Percentiles rank a stretch among this genome's conserved stretches.
These are phyloP conservation scores for Mus musculus DNA, from an alignment of 2,113 vertebrate species.

Conservation along the genomic window GRCm39 chr9:79711001-79711500, in stretches of 20 bases:
- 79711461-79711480: conserved; percentile 39
- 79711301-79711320: background rate
- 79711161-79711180: background rate
- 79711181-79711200: conserved; percentile 50
- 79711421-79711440: background rate
- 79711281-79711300: background rate
- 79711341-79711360: background rate
- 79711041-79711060: conserved; percentile 47
- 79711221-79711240: background rate
- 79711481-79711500: background rate
- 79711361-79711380: no score
- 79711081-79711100: background rate
- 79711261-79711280: background rate
- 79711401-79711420: background rate
- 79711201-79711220: background rate
- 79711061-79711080: conserved; percentile 32
- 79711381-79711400: no score
- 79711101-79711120: conserved; percentile 47
- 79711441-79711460: background rate
- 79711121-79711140: conserved; percentile 61
- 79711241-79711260: background rate
- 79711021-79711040: background rate
- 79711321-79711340: background rate
- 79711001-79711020: conserved; percentile 53
- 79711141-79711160: conserved; percentile 56